Percentiles rank a stretch among this genome's conserved stretches.
Conservation (phyloP, 2,797 vertebrate genomes). For the Selene dorsalis region DNA sequence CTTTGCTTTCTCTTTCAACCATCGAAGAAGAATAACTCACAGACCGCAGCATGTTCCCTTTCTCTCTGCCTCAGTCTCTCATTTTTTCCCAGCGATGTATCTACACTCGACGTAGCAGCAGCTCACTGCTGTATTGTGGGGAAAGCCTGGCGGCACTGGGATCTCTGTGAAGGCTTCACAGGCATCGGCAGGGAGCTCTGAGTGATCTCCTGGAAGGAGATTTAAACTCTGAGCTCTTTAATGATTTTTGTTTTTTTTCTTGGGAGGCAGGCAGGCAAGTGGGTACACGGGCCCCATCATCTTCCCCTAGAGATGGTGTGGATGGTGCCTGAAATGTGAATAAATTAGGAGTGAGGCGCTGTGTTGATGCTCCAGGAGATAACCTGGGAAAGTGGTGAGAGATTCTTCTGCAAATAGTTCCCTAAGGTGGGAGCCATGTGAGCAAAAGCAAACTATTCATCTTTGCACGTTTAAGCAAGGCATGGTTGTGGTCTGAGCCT, state of each 20-base stretch:
- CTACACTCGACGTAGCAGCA: slow-evolving; percentile 20
- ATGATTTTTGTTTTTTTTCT: slow-evolving; percentile 64
- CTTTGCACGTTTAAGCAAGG: slow-evolving; percentile 75
- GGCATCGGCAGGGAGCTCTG: slow-evolving; percentile 62
- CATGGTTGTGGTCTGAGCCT: slow-evolving; percentile 67
- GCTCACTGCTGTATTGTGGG: slow-evolving; percentile 43
- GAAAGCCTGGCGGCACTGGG: slow-evolving; percentile 52
- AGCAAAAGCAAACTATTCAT: slow-evolving; percentile 78
- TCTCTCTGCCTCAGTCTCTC: slow-evolving; percentile 27
- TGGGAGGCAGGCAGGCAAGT: slow-evolving; percentile 66
- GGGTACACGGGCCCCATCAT: slow-evolving; percentile 58
- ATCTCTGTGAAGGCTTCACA: slow-evolving; percentile 61
- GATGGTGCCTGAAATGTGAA: slow-evolving; percentile 74
- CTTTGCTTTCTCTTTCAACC: slow-evolving; percentile 47
- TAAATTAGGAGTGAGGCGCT: slow-evolving; percentile 74
- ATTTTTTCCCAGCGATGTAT: slow-evolving; percentile 42
- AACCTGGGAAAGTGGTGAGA: slow-evolving; percentile 68
- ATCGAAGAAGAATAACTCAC: slow-evolving; percentile 44
- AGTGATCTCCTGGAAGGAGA: slow-evolving; percentile 77
- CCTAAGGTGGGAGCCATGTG: slow-evolving; percentile 71
- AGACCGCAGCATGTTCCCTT: slow-evolving; percentile 42
- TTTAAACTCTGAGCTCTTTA: slow-evolving; percentile 78
- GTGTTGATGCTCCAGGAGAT: slow-evolving; percentile 80
- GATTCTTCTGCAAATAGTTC: slow-evolving; percentile 78
- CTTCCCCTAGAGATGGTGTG: slow-evolving; percentile 61